Base-by-base conservation (phyloP, 2,797 vertebrate genomes). In the Crenuchus spilurus region DNA sequence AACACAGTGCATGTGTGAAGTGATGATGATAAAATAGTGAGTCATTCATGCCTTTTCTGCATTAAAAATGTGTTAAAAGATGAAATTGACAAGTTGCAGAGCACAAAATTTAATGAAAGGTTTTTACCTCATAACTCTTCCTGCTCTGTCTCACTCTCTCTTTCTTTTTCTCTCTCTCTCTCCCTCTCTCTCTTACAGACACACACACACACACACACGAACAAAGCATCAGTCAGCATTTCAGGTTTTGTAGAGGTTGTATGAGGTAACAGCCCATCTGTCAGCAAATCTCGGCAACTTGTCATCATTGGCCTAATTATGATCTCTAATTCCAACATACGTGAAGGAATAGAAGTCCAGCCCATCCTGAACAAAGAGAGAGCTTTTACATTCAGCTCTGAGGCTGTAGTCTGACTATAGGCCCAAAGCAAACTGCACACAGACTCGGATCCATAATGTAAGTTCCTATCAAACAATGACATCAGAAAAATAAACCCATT, bases 271-370 rank as follows among this genome's bases (percentile, higher is more conserved):
- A 18, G 67, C 72, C 49, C 39, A 5, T 48, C 55, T 67, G 48
- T 72, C 55, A 66, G 57, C 64, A 24, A 46, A 44, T 51, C 37
- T 37, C 33, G 3, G 42, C 62, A 48, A 48, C 55, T 71, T 63
- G 54, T 82, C 73, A 63, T 74, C 70, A 52, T 22, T 44, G 8
- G 8, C 44, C 54, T 80, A 70, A 72, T 79, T 63, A 77, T 52
- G 68, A 78, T 54, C 48, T 26, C 37, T 35, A 75, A 64, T 58
- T 61, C 64, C 35, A 22, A 61, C 68, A 72, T 26, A 58, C n/a
- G 39, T 48, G 26, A 66, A 54, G 39, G 18, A 63, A 35, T 61
- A 48, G 18, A 24, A 10, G 44, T 48, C 37, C 61, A 30, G 14
- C 28, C 39, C 4, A 4, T 31, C 31, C 18, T 13, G 57, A 11